Base-by-base conservation (phyloP, 2,888 invertebrate species). In the Lasioglossum villosulum region DNA sequence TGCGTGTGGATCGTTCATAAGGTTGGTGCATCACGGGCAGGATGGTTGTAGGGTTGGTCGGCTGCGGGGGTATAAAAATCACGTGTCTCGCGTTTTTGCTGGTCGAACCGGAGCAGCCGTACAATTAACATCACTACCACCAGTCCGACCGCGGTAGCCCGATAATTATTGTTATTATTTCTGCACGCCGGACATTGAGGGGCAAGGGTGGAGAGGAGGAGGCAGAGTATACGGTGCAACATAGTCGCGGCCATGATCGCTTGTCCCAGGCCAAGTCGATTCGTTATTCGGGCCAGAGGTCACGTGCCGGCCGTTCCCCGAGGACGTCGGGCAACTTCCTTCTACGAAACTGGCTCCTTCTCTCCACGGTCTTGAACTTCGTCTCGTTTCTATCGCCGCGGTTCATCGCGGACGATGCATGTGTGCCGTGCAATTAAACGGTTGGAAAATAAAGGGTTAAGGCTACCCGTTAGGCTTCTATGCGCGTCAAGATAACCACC, bases 81-180 rank as follows among this genome's bases (percentile, higher is more conserved):
- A 37, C 39, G 56, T 59, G 75, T 34, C 75, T 39, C 75, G 59
- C 39, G 75, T 59, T 75, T 75, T 75, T 84, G 68, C 37, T 75
- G 39, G 52, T 86, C 75, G 63, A 27, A 66, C 42, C 77, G 30
- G 30, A 14, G 42, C 56, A 63, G 66, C 75, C 73, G 79, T 82
- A 73, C 84, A 89, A 89, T 89, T 89, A 89, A 84, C 83, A 82
- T 86, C 76, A 66, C 81, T 68, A 74, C 48, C 52, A 66, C 8
- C 63, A 27, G 45, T 48, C 37, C 19, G 37, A 39, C 56, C 76
- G 78, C 86, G 88, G 90, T 89, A 86, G 90, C 86, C 30, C 80
- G 59, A 75, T 89, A 90, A 90, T 89, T 88, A 89, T 89, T 84
- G 86, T 90, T 90, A 89, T 90, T 90, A 89, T 88, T 88, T 80